Evolutionary conservation across 2,888 invertebrate genomes (phyloP), one percentile per base, ranked within the genome.

Genomic region (Conops quadrifasciatus): DNA sequence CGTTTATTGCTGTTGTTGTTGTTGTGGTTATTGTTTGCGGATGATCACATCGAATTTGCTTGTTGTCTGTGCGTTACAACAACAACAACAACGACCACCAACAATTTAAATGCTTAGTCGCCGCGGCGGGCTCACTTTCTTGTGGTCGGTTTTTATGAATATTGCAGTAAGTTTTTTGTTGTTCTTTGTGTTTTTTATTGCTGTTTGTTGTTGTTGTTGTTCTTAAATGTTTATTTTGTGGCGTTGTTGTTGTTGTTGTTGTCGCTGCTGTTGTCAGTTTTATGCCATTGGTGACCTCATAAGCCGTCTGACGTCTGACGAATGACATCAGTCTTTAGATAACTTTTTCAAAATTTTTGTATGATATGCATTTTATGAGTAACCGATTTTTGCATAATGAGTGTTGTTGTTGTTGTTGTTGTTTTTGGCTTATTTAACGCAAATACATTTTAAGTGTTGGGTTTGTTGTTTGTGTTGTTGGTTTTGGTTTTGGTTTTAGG

Each of bases 11-110:
- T 36, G 36, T 9, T 19, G 19, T n/a, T 58, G 5, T 19, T 26
- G 24, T 24, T 28, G 58, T 58, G 21, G 11, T 56, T 24, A 21
- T 16, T 24, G 28, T 7, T 21, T 9, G 19, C 13, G 24, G 19
- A 24, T 53, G 53, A 53, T 53, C 53, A 24, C 21, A 53, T 53
- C 53, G 53, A 53, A 53, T 53, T 53, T 53, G 9, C 21, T 21
- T 53, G 21, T 24, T 53, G 24, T 9, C 21, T 4, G 53, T 21
- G 21, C n/a, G 19, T 19, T 24, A 24, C 58, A 58, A 58, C 28
- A 58, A 28, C 58, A 58, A 58, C 58, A 58, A 58, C 26, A 58
- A 58, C 58, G 24, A 58, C 58, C 4, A 58, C 4, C 58, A 28
- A 58, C 15, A 26, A 58, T 28, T 3, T 58, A 56, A 2, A 21